phyloP scores from a whole-genome alignment of 2,888 invertebrate genomes.

The Cephus rjabovi region DNA sequence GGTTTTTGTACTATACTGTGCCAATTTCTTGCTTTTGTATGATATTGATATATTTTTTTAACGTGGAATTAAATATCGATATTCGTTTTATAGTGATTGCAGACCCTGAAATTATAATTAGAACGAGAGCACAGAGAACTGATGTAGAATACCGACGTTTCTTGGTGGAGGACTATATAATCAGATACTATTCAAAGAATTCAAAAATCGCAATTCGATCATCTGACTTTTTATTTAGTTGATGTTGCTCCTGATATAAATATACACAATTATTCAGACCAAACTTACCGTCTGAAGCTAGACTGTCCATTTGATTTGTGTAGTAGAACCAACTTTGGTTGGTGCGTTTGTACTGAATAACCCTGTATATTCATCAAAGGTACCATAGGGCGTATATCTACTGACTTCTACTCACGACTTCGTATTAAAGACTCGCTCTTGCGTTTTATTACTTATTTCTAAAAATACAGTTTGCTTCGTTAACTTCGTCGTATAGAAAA shows the following conservation, averaged over 20 bases:
- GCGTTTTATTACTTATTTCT: not conserved
- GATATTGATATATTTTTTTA: not conserved
- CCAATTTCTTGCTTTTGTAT: not conserved
- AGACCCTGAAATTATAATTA: not conserved
- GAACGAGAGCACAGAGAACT: not conserved
- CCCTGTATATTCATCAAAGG: not conserved
- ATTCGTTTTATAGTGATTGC: not conserved
- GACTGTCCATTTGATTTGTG: not conserved
- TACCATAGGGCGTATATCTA: not conserved
- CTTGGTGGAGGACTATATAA: not conserved
- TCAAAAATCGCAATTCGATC: not conserved
- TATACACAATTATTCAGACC: not conserved
- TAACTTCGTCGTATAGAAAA: not conserved
- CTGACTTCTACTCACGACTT: not conserved
- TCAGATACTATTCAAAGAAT: not conserved
- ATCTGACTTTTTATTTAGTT: not conserved
- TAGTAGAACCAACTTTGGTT: not conserved
- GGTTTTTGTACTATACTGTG: not conserved
- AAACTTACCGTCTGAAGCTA: not conserved
- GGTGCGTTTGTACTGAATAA: not conserved
- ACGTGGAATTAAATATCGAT: not conserved
- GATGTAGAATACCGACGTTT: not conserved
- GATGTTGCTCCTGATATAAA: not conserved
- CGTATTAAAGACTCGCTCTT: not conserved
- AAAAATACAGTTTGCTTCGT: not conserved